Evolutionary conservation across 2,888 invertebrate species (phyloP).

Genomic region (Hirudinaria manillensis): DNA sequence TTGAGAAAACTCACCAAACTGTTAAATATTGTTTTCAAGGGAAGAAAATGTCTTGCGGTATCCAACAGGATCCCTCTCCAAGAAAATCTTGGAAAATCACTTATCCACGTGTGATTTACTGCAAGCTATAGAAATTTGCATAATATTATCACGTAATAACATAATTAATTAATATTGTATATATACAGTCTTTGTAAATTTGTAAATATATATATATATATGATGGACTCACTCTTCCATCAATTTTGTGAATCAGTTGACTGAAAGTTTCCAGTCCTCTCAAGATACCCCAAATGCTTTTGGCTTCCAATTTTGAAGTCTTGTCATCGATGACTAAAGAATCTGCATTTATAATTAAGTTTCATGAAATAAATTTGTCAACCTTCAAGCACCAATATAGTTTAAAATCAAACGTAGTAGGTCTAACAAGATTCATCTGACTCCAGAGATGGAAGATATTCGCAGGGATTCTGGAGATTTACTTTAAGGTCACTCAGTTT

Average conservation of each 20-base stretch:
- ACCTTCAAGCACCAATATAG: too few relatives aligned
- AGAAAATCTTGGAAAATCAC: conserved; percentile 71
- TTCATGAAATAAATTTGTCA: too few relatives aligned
- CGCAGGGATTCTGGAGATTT: conserved; percentile 62
- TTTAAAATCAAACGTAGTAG: neutral
- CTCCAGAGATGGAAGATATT: conserved; percentile 62
- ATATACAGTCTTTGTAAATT: neutral
- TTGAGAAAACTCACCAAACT: conserved; percentile 58
- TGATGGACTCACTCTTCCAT: neutral
- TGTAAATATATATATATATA: conserved; percentile 42
- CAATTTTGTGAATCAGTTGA: conserved; percentile 61
- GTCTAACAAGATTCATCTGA: conserved; percentile 71
- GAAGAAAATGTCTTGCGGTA: conserved; percentile 77
- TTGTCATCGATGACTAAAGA: conserved; percentile 60
- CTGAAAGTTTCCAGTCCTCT: conserved; percentile 80
- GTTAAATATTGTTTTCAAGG: conserved; percentile 62
- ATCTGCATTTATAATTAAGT: conserved; percentile 42
- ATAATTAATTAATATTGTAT: neutral
- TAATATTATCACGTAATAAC: neutral
- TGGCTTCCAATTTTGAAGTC: conserved; percentile 46
- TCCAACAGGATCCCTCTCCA: conserved; percentile 81
- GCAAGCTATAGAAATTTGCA: too few relatives aligned
- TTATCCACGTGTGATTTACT: conserved; percentile 65
- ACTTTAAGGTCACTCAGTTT: conserved; percentile 56
- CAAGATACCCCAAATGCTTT: conserved; percentile 72